phyloP scores from a whole-genome alignment of 1,140 invertebrate genomes.

The Acromyrmex heyeri region DNA sequence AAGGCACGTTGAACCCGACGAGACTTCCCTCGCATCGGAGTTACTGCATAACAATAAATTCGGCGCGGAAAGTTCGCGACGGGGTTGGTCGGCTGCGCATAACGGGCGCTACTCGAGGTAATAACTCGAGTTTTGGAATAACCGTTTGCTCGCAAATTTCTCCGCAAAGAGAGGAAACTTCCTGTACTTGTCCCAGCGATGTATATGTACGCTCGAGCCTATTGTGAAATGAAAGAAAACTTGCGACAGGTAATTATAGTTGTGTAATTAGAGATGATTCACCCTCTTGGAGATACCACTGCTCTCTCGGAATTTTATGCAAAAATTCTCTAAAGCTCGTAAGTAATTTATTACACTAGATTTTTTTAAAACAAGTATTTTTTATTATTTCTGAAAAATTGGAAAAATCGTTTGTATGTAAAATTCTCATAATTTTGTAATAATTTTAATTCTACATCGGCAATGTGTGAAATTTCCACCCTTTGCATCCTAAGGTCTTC shows the following conservation, averaged over 20 bases:
- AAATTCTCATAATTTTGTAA: no score
- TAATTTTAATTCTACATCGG: no score
- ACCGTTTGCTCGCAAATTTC: slow-evolving; percentile 54
- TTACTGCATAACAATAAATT: slow-evolving; percentile 62
- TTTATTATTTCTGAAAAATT: background rate
- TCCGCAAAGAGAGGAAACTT: slow-evolving; percentile 17
- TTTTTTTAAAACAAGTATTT: background rate
- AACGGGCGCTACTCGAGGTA: slow-evolving; percentile 20
- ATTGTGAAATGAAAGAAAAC: slow-evolving; percentile 32
- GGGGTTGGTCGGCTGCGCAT: slow-evolving; percentile 27
- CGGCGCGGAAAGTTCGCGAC: slow-evolving; percentile 46
- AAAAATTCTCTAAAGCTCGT: background rate
- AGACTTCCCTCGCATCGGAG: slow-evolving; percentile 28
- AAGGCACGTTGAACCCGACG: slow-evolving; percentile 16
- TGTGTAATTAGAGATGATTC: background rate
- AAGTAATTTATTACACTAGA: background rate
- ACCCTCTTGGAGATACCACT: background rate
- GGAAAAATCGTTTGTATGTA: background rate
- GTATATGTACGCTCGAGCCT: background rate
- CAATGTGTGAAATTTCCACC: no score
- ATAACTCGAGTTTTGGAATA: slow-evolving; percentile 60
- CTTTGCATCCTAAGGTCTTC: no score
- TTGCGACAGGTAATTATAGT: background rate
- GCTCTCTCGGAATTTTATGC: slow-evolving; percentile 2
- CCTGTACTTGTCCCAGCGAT: background rate